These are phyloP conservation scores for Axinella damicornis DNA, from an alignment of 37 sponge, comb jelly and placozoan genomes.

Conservation along the genomic window DNA sequence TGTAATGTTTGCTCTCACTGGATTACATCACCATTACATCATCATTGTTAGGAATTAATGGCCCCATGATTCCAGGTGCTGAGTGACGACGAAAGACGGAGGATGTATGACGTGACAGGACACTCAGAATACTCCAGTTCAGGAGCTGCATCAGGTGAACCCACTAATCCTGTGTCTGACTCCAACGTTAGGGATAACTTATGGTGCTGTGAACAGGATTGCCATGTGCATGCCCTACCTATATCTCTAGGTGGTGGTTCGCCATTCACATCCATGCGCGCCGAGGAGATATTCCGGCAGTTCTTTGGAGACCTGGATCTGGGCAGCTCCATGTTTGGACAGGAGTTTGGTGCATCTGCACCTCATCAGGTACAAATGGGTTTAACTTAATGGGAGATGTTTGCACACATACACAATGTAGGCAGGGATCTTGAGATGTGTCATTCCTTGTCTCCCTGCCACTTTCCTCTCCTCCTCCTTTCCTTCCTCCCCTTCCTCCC, in stretches of 20 bases:
- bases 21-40: no score
- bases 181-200: no score
- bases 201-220: no score
- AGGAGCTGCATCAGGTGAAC: neutral
- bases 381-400: no score
- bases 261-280: conserved; percentile 66
- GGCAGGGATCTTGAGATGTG: neutral
- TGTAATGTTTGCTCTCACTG: neutral
- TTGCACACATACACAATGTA: neutral
- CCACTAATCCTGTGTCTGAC: neutral
- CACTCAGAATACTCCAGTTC: conserved; percentile 58
- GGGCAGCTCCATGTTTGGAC: conserved; percentile 50
- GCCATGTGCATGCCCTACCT: no score
- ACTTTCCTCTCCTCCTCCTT: neutral
- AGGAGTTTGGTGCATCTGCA: conserved; percentile 1
- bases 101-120: conserved; percentile 81
- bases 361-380: neutral
- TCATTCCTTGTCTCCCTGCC: neutral
- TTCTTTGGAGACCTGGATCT: conserved; percentile 78
- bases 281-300: conserved; percentile 90
- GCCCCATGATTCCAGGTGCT: no score
- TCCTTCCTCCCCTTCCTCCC: no score
- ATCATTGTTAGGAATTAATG: no score
- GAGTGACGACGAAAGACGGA: conserved; percentile 83
- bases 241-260: conserved; percentile 16